Percentiles rank a stretch among this genome's conserved stretches.
Evolutionary conservation across 2,113 vertebrate species (phyloP).

Genomic region (Rhombomys opimus): DNA sequence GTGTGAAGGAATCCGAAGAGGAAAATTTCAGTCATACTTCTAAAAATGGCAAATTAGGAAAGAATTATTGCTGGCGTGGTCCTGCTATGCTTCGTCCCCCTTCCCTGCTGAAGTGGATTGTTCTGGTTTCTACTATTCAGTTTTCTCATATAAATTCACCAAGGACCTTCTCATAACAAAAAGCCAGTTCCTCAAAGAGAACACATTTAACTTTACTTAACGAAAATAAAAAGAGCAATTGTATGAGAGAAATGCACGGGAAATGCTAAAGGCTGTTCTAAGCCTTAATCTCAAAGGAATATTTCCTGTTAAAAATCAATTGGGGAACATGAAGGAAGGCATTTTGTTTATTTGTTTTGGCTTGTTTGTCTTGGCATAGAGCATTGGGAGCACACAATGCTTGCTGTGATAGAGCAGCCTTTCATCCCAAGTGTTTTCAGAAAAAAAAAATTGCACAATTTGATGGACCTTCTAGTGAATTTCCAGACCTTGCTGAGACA

Average conservation of each 20-base stretch:
- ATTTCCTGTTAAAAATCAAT: slow-evolving; percentile 45
- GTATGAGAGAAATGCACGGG: neutral
- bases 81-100: neutral
- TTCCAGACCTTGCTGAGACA: neutral
- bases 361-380: neutral
- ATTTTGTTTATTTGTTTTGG: neutral
- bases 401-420: neutral
- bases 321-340: neutral
- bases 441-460: neutral
- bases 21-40: neutral
- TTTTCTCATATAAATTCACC: neutral
- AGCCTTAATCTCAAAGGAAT: neutral
- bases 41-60: slow-evolving; percentile 30
- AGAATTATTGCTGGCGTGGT: neutral
- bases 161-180: neutral
- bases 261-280: neutral
- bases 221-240: slow-evolving; percentile 38
- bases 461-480: neutral
- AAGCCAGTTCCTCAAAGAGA: slow-evolving; percentile 22
- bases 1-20: neutral
- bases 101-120: neutral
- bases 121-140: neutral
- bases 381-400: neutral
- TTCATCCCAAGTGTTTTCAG: neutral
- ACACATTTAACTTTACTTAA: neutral